Percentiles rank a stretch among this genome's conserved stretches.
Conservation (phyloP, 1,140 invertebrate species). For the Hyles vespertilio region DNA sequence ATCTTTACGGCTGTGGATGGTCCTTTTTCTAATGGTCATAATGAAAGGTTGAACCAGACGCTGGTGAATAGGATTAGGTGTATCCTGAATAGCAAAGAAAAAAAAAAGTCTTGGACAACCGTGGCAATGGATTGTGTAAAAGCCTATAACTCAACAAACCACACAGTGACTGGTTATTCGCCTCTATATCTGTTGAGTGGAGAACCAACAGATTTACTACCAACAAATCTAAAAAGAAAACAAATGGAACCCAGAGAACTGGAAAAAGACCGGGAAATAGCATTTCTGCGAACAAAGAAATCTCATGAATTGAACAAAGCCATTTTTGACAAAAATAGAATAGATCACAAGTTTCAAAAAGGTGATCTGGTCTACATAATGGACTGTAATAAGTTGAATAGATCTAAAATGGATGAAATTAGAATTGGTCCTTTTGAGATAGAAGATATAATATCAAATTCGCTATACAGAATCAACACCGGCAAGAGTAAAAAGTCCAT, state of each 20-base stretch:
- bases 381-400: neutral
- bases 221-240: too few species aligned
- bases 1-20: constrained; percentile 2
- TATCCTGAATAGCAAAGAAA: neutral
- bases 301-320: too few species aligned
- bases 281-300: too few species aligned
- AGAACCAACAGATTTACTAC: too few species aligned
- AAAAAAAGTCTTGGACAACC: neutral
- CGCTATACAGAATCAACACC: neutral
- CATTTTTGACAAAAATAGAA: too few species aligned
- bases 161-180: too few species aligned
- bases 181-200: too few species aligned
- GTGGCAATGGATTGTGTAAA: too few species aligned
- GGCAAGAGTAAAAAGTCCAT: neutral
- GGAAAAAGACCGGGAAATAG: neutral
- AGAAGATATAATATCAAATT: neutral
- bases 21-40: constrained; percentile 1
- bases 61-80: neutral
- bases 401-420: neutral
- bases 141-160: too few species aligned
- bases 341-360: neutral
- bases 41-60: neutral
- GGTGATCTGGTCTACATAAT: neutral
- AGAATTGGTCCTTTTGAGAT: neutral
- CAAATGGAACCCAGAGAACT: too few species aligned